Evolutionary conservation across 2,113 vertebrate species (phyloP).

Genomic region (Fregetta grallaria): DNA sequence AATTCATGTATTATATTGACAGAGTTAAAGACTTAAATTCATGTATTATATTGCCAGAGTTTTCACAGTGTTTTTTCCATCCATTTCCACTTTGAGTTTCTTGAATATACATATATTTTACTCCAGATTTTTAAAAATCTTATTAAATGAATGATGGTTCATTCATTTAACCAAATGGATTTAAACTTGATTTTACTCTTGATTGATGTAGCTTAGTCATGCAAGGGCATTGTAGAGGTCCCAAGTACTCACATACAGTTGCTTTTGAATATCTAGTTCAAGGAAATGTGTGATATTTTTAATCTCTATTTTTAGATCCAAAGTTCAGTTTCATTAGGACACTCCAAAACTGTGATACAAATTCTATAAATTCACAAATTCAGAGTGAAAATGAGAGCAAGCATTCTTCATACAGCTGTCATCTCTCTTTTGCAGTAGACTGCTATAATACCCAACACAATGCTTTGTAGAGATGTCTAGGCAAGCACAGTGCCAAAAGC

Average conservation of each 20-base stretch:
- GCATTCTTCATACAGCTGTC: background rate
- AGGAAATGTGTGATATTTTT: background rate
- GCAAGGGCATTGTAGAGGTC: background rate
- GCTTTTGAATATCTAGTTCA: background rate
- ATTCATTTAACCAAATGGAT: background rate
- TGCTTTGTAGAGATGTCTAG: background rate
- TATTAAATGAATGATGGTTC: background rate
- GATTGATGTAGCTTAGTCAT: background rate
- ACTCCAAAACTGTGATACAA: background rate
- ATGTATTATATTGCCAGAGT: background rate
- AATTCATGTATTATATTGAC: background rate
- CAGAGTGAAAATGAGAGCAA: background rate
- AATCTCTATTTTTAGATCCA: background rate
- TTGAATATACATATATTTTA: background rate
- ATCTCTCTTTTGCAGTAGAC: background rate
- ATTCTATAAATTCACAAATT: background rate
- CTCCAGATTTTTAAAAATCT: background rate
- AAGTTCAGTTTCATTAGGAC: background rate
- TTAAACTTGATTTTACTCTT: background rate
- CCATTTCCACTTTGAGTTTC: background rate
- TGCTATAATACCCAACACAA: background rate
- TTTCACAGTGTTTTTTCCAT: fast-evolving
- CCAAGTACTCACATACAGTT: background rate
- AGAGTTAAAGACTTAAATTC: background rate
- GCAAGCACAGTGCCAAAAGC: background rate